Conservation (phyloP, 2,888 invertebrate species). For the Plemyria rubiginata region DNA sequence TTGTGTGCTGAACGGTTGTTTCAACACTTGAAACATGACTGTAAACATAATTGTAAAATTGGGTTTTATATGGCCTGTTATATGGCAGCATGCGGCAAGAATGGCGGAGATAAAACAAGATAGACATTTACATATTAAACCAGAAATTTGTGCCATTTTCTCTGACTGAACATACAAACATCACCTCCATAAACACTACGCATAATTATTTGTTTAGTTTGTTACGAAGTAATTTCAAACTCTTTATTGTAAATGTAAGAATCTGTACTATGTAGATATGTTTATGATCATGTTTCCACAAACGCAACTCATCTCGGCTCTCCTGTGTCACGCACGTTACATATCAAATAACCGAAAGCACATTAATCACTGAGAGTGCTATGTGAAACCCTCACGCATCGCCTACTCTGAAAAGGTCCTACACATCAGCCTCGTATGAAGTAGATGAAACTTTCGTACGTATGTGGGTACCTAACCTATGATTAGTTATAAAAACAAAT, state of each 20-base stretch:
- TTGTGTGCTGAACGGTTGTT: conserved; percentile 21
- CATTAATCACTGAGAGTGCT: conserved; percentile 55
- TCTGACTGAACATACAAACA: no score
- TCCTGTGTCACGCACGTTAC: conserved; percentile 34
- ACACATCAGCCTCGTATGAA: conserved; percentile 28
- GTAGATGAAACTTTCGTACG: conserved; percentile 29
- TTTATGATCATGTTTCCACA: conserved; percentile 3
- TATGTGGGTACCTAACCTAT: no score
- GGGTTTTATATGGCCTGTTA: conserved; percentile 2
- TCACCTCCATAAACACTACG: no score
- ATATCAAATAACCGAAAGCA: conserved; percentile 47
- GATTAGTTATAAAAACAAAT: conserved; percentile 4
- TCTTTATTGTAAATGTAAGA: not conserved
- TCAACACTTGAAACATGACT: conserved; percentile 21
- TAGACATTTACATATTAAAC: not conserved
- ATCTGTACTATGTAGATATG: no score
- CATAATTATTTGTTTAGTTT: no score
- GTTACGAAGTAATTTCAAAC: no score
- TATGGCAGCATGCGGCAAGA: not conserved
- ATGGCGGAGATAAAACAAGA: not conserved
- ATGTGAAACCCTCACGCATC: conserved; percentile 45
- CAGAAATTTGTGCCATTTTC: not conserved
- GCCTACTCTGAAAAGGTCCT: conserved; percentile 44
- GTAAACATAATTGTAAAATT: conserved; percentile 22
- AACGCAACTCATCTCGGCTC: conserved; percentile 12